Evolutionary conservation across 1,140 invertebrate species (phyloP).

Genomic region (Bombyx mandarina): DNA sequence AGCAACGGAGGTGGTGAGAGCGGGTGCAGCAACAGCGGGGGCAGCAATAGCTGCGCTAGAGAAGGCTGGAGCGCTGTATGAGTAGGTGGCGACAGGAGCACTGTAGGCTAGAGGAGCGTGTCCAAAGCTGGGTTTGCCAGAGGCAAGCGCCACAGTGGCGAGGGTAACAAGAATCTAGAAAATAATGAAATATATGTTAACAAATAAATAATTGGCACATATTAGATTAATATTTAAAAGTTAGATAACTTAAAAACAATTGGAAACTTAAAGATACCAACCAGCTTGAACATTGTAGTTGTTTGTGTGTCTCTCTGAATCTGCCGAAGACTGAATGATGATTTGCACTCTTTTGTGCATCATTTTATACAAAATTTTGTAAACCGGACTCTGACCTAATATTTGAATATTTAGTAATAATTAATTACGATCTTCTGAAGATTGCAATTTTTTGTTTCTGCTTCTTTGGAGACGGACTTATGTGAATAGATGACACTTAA

Average conservation of each 20-base stretch:
- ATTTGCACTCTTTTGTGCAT: conserved; percentile 1
- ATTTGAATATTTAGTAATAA: neutral
- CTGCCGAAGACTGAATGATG: conserved; percentile 13
- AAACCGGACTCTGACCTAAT: conserved; percentile 12
- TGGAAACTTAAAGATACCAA: too few relatives aligned
- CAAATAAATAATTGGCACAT: too few relatives aligned
- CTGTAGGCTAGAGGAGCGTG: neutral
- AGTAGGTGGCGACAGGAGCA: neutral
- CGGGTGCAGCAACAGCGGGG: too few relatives aligned
- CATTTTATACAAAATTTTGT: conserved; percentile 16
- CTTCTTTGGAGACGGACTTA: too few relatives aligned
- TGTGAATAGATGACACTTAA: too few relatives aligned
- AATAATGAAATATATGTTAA: neutral
- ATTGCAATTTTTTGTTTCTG: neutral
- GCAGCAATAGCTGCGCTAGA: too few relatives aligned
- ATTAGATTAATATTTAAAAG: too few relatives aligned
- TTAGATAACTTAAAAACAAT: too few relatives aligned
- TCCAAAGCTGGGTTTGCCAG: conserved; percentile 8
- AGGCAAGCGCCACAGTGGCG: conserved; percentile 12
- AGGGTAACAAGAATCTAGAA: conserved; percentile 12
- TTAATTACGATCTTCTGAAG: conserved; percentile 10
- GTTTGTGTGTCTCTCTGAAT: conserved; percentile 9
- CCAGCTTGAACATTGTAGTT: conserved; percentile 17
- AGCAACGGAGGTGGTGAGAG: too few relatives aligned
- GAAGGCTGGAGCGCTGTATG: conserved; percentile 6